Base-by-base conservation (phyloP, 2,888 invertebrate genomes). In the Aphelenchoides bicaudatus region DNA sequence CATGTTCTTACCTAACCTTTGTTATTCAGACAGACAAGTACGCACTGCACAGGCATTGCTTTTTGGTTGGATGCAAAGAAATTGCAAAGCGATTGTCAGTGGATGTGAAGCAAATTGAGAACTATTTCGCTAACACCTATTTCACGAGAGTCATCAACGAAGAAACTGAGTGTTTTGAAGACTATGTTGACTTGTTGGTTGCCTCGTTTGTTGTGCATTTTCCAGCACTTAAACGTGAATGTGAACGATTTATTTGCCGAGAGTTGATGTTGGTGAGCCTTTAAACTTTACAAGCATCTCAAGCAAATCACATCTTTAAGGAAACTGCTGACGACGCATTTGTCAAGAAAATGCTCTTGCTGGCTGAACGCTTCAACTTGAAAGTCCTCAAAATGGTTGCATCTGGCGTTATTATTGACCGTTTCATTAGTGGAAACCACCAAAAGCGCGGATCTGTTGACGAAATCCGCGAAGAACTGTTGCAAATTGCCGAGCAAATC, bases 181-280 rank as follows among this genome's bases (percentile, higher is more conserved):
- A 76, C 38, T 72, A 73, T 39, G 55, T 74, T 13, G 62, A 63
- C 10, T 54, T 73, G n/a, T 56, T 77, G 27, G 76, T 74, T 47
- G 74, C 70, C 16, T 60, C 70, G 19, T 66, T 59, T n/a, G 62
- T 59, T 30, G 70, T 70, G 16, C 72, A 74, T 48, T 63, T 76
- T 29, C 74, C 75, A 8, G 66, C 73, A 5, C 65, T 76, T 16
- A 63, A 65, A 34, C 62, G 70, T 37, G 76, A 77, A 65, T 62
- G 71, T 52, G 76, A 76, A 46, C 60, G 74, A 31, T 77, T 66
- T 51, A 74, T 76, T 50, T 76, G 76, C 53, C 56, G 59, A 5
- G 71, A 77, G 65, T 70, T 74, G 16, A 67, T 73, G 56, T 55
- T 62, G 66, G 75, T 75, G 55, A 58, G 63, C 68, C 19, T 8